Evolutionary conservation across 2,888 invertebrate genomes (phyloP).

Genomic region (Acrobasis repandana): DNA sequence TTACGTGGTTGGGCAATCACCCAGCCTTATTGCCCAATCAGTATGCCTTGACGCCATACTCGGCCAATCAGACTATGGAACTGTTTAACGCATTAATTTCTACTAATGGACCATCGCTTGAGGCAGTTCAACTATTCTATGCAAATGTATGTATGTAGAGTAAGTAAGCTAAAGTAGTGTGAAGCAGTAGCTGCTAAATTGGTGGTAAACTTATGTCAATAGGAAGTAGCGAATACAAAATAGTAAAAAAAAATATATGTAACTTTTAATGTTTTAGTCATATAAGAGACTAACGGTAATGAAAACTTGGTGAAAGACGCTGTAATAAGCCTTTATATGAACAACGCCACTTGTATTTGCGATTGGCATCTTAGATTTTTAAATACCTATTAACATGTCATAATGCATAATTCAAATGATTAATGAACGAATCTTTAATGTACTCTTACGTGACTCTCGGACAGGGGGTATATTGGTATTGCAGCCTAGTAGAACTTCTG

Average conservation of each 20-base stretch:
- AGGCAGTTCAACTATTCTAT: constrained; percentile 60
- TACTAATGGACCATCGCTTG: constrained; percentile 52
- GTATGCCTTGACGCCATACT: constrained; percentile 73
- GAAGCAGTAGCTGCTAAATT: constrained; percentile 71
- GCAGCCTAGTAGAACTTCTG: constrained; percentile 76
- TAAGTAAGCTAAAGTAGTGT: constrained; percentile 70
- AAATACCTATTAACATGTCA: constrained; percentile 65
- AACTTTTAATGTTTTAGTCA: constrained; percentile 75
- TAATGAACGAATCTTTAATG: constrained; percentile 64
- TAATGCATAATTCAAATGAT: constrained; percentile 66
- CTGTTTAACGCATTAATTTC: constrained; percentile 55
- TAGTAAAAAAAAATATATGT: constrained; percentile 69
- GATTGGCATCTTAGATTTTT: constrained; percentile 79
- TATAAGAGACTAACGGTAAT: constrained; percentile 71
- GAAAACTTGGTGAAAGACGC: constrained; percentile 82
- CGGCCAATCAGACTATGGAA: constrained; percentile 63
- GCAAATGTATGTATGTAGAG: constrained; percentile 82
- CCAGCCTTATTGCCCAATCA: constrained; percentile 90
- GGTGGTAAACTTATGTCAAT: constrained; percentile 83
- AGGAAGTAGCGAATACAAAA: constrained; percentile 70
- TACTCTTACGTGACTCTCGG: constrained; percentile 66
- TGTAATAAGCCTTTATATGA: constrained; percentile 78
- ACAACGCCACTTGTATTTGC: constrained; percentile 73
- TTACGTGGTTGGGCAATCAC: constrained; percentile 86
- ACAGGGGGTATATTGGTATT: constrained; percentile 75